A percentile compares a stretch with the other conserved stretches of the same genome.
These are phyloP conservation scores for Synchiropus splendidus DNA, from an alignment of 2,113 vertebrate species.

Conservation along the genomic window DNA sequence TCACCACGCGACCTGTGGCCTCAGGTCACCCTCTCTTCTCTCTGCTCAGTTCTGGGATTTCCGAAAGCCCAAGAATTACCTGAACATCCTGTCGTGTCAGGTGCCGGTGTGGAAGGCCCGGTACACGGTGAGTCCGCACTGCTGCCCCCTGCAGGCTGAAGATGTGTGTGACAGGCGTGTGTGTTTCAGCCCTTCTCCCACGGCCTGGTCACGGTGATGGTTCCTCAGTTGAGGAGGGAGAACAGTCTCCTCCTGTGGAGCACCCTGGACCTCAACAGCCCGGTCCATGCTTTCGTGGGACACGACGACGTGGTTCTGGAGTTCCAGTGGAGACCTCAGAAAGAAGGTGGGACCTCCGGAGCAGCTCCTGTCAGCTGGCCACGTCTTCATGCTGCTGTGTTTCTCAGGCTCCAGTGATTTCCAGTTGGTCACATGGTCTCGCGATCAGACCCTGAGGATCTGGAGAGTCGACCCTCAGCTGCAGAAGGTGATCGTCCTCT, in stretches of 20 bases:
- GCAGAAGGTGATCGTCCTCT: constrained; percentile 73
- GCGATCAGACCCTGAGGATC: constrained; percentile 93
- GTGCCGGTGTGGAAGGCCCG: constrained; percentile 97
- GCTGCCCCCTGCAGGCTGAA: background rate
- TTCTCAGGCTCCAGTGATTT: constrained; percentile 83
- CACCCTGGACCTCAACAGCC: constrained; percentile 84
- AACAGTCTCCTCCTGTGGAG: constrained; percentile 96
- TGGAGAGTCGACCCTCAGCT: constrained; percentile 94
- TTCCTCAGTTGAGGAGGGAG: constrained; percentile 89
- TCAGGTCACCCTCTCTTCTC: background rate
- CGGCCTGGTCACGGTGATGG: constrained; percentile 95
- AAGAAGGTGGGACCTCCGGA: constrained; percentile 73
- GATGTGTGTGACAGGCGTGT: background rate
- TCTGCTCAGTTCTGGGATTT: constrained; percentile 91
- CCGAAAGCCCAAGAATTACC: constrained; percentile 92
- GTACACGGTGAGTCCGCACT: constrained; percentile 77
- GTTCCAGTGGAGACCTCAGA: constrained; percentile 96
- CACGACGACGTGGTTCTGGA: constrained; percentile 95
- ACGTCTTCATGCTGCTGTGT: background rate
- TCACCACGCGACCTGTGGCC: background rate
- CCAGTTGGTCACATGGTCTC: constrained; percentile 93
- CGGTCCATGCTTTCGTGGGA: constrained; percentile 93
- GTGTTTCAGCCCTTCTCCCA: constrained; percentile 84
- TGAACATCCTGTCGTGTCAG: constrained; percentile 92
- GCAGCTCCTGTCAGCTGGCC: background rate